A percentile compares a stretch with the other conserved stretches of the same genome.
Evolutionary conservation across 2,888 invertebrate species (phyloP).

Genomic region (Liposcelis brunnea): DNA sequence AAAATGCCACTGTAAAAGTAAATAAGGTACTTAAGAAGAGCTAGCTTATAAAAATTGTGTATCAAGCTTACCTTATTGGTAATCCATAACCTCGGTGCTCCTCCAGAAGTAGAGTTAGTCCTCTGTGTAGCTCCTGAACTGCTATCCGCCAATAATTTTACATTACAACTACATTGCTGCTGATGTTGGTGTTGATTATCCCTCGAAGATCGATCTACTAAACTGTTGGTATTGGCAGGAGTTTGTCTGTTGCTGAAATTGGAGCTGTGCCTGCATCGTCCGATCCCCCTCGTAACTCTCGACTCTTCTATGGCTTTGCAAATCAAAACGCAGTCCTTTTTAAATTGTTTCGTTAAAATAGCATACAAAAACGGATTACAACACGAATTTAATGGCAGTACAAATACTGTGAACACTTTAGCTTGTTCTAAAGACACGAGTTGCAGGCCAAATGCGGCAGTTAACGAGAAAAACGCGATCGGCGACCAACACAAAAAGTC

Average conservation of each 20-base stretch:
- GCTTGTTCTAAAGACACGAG: constrained; percentile 87
- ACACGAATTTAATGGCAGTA: constrained; percentile 88
- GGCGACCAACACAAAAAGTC: constrained; percentile 98
- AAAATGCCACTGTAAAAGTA: too few species aligned
- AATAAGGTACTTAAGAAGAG: too few species aligned
- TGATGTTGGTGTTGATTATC: constrained; percentile 43
- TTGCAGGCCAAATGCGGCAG: constrained; percentile 81
- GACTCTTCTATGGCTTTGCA: constrained; percentile 94
- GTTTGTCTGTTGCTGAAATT: constrained; percentile 79
- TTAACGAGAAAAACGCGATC: constrained; percentile 86
- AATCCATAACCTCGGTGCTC: constrained; percentile 16
- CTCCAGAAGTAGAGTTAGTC: constrained; percentile 20
- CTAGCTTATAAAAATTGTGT: too few species aligned
- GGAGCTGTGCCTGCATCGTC: constrained; percentile 67
- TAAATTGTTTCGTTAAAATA: constrained; percentile 93
- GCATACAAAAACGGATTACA: constrained; percentile 97
- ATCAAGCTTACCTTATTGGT: background rate
- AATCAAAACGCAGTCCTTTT: constrained; percentile 89
- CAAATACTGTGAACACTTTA: constrained; percentile 87
- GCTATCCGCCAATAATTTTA: constrained; percentile 35
- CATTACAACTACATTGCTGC: constrained; percentile 39
- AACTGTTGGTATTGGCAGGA: constrained; percentile 70
- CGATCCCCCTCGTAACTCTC: constrained; percentile 72
- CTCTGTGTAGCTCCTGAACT: constrained; percentile 24
- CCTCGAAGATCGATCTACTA: constrained; percentile 60